A percentile compares a stretch with the other conserved stretches of the same genome.
phyloP scores from a whole-genome alignment of 2,888 invertebrate species.

The Acanthosepion esculentum region DNA sequence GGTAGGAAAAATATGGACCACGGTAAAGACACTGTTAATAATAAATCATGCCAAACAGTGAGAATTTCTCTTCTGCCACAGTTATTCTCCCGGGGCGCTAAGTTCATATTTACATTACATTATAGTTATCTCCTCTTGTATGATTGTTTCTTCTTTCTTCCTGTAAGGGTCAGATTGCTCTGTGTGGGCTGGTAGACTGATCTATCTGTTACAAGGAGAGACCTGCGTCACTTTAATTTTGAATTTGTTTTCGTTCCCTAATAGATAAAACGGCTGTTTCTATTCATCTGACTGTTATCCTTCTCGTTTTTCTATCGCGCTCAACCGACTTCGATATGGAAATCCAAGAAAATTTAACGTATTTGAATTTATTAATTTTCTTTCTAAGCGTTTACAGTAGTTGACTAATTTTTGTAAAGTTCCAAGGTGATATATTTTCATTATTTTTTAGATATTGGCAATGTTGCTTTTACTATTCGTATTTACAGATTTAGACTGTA shows the following conservation, averaged over 20 bases:
- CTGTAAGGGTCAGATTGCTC: not conserved
- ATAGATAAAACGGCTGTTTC: not conserved
- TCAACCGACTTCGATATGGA: no score
- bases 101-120: not conserved
- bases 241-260: not conserved
- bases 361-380: no score
- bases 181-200: not conserved
- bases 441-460: no score
- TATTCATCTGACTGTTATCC: no score
- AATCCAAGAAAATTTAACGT: no score
- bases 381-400: no score
- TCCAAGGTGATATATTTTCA: no score
- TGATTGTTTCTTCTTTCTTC: not conserved
- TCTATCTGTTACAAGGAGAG: not conserved
- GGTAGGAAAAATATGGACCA: not conserved
- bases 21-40: not conserved
- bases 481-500: no score
- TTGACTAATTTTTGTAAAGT: no score
- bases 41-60: not conserved
- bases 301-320: no score
- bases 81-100: no score
- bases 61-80: not conserved
- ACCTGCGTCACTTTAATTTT: not conserved
- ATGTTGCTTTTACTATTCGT: no score
- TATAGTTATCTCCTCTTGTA: not conserved